A percentile compares a stretch with the other conserved stretches of the same genome.
phyloP scores from a whole-genome alignment of 2,888 invertebrate species.

The Cheilosia variabilis region DNA sequence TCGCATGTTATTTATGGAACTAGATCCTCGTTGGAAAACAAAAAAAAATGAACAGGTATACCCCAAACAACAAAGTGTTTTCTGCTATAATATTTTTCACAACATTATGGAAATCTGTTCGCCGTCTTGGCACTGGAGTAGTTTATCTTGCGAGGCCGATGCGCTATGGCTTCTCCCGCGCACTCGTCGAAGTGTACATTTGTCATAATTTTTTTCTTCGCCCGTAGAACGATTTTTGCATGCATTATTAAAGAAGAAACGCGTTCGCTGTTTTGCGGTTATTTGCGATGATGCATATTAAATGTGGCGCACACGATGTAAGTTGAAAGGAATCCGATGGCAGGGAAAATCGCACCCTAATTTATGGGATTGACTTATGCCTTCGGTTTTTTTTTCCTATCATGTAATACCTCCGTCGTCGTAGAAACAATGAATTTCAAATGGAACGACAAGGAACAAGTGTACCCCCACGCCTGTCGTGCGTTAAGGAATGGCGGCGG shows the following conservation, averaged over 20 bases:
- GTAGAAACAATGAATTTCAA: conserved; percentile 72
- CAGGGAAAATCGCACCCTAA: conserved; percentile 70
- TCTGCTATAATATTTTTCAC: conserved; percentile 73
- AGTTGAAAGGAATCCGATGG: conserved; percentile 53
- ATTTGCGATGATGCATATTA: conserved; percentile 75
- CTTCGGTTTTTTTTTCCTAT: conserved; percentile 54
- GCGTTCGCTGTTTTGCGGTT: conserved; percentile 73
- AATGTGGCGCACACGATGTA: conserved; percentile 61
- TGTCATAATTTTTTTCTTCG: conserved; percentile 55
- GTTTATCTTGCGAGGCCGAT: conserved; percentile 71
- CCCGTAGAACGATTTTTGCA: conserved; percentile 63
- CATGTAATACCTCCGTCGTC: conserved; percentile 54
- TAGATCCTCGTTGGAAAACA: conserved; percentile 42
- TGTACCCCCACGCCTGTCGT: conserved; percentile 33
- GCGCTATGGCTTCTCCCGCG: conserved; percentile 4
- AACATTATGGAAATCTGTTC: conserved; percentile 76
- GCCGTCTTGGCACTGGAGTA: conserved; percentile 71
- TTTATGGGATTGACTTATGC: conserved; percentile 75
- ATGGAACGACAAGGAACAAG: conserved; percentile 64
- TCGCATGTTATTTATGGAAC: conserved; percentile 70
- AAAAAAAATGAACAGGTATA: conserved; percentile 18
- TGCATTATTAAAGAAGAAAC: conserved; percentile 71
- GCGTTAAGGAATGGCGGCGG: conserved; percentile 55
- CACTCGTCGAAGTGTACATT: conserved; percentile 66
- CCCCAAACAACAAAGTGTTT: conserved; percentile 56